Base-by-base conservation (phyloP, 2,113 vertebrate genomes). In the Cynoglossus semilaevis region DNA sequence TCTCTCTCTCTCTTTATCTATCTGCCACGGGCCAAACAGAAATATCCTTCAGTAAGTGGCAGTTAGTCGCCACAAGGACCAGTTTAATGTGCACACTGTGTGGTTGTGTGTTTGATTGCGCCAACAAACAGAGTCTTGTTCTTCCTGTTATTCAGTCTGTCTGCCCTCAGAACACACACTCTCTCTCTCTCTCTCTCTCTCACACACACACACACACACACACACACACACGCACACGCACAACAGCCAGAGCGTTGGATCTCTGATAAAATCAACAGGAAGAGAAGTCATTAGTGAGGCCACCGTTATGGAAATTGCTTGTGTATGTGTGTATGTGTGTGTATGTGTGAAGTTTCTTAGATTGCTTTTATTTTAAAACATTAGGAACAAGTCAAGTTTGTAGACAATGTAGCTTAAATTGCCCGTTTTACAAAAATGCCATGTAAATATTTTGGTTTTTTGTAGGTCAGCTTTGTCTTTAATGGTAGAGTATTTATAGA, bases 1-100 rank as follows among this genome's bases (percentile, higher is more conserved):
- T 54, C 60, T 51, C 29, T 37, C 9, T 2, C 58, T 49, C 58
- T 37, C 63, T 36, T 62, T 51, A 58, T 54, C 60, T 51, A 49
- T 51, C 1, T 4, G 63, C 58, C 37, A 44, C 63, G 41, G 67
- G 62, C 58, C 58, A 68, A 72, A 76, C 74, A 68, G 53, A 9
- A 41, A 56, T 36, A 66, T 41, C 45, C 36, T 66, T 81, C 55
- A 73, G 66, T 61, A 51, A 53, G 45, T 54, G 70, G 50, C 72
- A 77, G 79, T 79, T 67, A 77, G 40, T 81, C 66, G 64, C 72
- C 59, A 67, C 76, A 59, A 60, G 51, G 47, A 40, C 53, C 15
- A 62, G 43, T 62, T 56, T 67, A 38, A 38, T 77, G 45, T 63
- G 41, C 46, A 46, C 59, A 58, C 45, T 63, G 47, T 9, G 10